A percentile compares a stretch with the other conserved stretches of the same genome.
Conservation (phyloP, 2,113 vertebrate species). For the Hemibagrus wyckioides region DNA sequence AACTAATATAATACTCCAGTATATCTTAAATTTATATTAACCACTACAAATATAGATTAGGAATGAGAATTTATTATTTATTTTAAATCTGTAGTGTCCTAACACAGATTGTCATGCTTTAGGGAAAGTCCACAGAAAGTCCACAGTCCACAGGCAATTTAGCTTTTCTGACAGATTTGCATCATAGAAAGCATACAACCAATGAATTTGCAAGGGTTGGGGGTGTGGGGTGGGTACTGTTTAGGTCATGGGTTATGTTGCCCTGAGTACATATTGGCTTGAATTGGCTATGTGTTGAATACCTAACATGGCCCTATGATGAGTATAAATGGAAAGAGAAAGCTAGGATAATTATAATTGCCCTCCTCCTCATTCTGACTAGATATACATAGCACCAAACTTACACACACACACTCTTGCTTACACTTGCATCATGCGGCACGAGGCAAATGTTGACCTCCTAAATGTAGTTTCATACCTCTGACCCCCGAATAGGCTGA, state of each 20-base stretch:
- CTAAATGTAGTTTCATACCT: slow-evolving; percentile 46
- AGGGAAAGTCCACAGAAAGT: too few species aligned
- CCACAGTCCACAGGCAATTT: too few species aligned
- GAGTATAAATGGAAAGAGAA: slow-evolving; percentile 65
- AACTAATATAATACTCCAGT: neutral
- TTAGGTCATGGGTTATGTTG: neutral
- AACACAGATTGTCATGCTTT: too few species aligned
- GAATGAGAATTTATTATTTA: too few species aligned
- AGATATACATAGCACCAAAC: slow-evolving; percentile 65
- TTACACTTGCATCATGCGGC: slow-evolving; percentile 70
- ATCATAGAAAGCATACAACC: neutral
- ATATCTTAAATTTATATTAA: neutral
- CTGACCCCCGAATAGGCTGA: neutral
- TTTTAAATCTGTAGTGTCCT: too few species aligned
- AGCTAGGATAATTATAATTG: slow-evolving; percentile 65
- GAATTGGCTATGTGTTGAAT: slow-evolving; percentile 28
- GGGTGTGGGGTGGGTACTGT: neutral
- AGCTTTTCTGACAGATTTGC: neutral
- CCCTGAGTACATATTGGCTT: slow-evolving; percentile 19
- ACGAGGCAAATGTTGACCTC: slow-evolving; percentile 60
- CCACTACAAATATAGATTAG: neutral
- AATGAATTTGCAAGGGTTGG: neutral
- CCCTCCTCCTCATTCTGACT: slow-evolving; percentile 61
- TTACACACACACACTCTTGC: slow-evolving; percentile 55
- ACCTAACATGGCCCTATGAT: slow-evolving; percentile 42